phyloP scores from a whole-genome alignment of 2,113 vertebrate species.

The Orientallactaga bullata region DNA sequence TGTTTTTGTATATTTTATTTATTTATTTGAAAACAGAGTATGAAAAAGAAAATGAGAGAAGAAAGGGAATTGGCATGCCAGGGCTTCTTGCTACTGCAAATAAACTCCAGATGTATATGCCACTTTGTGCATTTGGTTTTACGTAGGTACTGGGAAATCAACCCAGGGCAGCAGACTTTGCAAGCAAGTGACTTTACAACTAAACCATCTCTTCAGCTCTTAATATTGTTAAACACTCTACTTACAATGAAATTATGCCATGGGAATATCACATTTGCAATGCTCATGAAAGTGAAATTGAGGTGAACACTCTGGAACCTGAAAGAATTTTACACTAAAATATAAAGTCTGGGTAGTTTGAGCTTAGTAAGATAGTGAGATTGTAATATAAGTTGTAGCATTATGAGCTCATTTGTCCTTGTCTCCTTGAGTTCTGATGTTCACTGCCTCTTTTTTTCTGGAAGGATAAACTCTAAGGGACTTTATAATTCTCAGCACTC shows the following conservation, averaged over 20 bases:
- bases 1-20: too few species aligned
- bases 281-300: conserved; percentile 43
- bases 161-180: too few species aligned
- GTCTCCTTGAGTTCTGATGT: neutral
- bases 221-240: conserved; percentile 47
- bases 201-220: too few species aligned
- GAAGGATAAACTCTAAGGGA: neutral
- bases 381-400: conserved; percentile 30
- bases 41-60: too few species aligned
- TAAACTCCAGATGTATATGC: too few species aligned
- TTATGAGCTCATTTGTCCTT: conserved; percentile 44
- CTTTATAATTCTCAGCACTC: neutral
- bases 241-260: conserved; percentile 57
- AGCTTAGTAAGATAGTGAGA: conserved; percentile 22
- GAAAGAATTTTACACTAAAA: conserved; percentile 62
- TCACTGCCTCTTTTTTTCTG: conserved; percentile 54
- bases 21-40: too few species aligned
- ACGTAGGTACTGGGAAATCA: too few species aligned
- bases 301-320: conserved; percentile 11
- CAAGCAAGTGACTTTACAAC: too few species aligned
- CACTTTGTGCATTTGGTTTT: too few species aligned
- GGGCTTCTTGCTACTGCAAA: too few species aligned
- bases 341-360: neutral
- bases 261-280: conserved; percentile 25
- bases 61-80: too few species aligned